A percentile compares a stretch with the other conserved stretches of the same genome.
These are phyloP conservation scores for Dicrostonyx torquatus DNA, from an alignment of 2,797 vertebrate species.

Conservation along the genomic window DNA sequence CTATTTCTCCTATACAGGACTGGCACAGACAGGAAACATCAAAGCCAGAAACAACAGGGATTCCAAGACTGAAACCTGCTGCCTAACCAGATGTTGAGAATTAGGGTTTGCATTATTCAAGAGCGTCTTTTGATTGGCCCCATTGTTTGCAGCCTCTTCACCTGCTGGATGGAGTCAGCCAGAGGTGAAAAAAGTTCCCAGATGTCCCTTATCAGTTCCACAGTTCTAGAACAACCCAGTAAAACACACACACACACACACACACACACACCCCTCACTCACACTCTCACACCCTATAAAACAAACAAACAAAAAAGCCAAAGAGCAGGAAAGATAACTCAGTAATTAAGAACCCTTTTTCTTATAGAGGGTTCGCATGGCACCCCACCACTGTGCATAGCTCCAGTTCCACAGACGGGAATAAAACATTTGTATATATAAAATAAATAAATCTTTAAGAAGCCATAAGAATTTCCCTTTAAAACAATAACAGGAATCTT, in stretches of 20 bases:
- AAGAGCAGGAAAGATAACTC: neutral
- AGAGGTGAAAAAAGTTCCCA: neutral
- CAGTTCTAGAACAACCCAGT: neutral
- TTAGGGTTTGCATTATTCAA: neutral
- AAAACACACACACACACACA: neutral
- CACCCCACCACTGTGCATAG: neutral
- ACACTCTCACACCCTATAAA: neutral
- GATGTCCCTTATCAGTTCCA: neutral
- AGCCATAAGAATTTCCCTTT: neutral
- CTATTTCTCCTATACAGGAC: conserved; percentile 10
- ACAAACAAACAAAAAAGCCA: neutral
- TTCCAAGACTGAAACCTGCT: neutral
- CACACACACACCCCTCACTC: neutral
- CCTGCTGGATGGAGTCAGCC: neutral
- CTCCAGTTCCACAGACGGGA: neutral
- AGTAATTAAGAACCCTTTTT: neutral
- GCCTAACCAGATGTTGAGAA: neutral
- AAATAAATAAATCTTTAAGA: neutral
- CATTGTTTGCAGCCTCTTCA: neutral
- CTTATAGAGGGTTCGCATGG: neutral
- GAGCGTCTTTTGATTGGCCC: neutral
- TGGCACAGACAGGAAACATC: neutral
- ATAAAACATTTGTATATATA: neutral
- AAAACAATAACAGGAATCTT: neutral
- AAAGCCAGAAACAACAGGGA: neutral